A percentile compares a stretch with the other conserved stretches of the same genome.
phyloP scores from a whole-genome alignment of 2,888 invertebrate genomes.

The Muschampia plurimacula region DNA sequence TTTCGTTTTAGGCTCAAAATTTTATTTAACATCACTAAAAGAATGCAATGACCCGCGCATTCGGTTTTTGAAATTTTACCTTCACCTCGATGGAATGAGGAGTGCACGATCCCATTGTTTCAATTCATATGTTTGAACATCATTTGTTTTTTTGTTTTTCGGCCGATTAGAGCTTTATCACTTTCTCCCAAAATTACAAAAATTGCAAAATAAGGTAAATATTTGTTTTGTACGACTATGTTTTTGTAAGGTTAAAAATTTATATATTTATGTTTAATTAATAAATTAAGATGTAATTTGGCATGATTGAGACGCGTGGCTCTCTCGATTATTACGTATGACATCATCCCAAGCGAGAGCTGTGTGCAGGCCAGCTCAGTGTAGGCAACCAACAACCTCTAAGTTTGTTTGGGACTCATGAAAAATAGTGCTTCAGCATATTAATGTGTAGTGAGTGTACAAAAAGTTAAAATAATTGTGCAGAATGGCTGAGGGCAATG shows the following conservation, averaged over 20 bases:
- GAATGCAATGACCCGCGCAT: constrained; percentile 77
- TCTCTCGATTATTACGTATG: constrained; percentile 74
- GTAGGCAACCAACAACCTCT: constrained; percentile 42
- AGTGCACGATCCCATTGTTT: constrained; percentile 84
- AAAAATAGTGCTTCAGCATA: constrained; percentile 36
- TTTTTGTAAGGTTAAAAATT: constrained; percentile 35
- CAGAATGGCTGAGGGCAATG: constrained; percentile 95
- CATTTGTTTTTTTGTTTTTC: constrained; percentile 86
- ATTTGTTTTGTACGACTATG: constrained; percentile 55
- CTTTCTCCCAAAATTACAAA: constrained; percentile 86
- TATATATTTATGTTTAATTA: constrained; percentile 44
- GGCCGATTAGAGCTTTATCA: constrained; percentile 83
- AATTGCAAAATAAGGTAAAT: constrained; percentile 85
- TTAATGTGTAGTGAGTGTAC: constrained; percentile 74
- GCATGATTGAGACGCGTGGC: constrained; percentile 72
- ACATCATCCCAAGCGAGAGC: constrained; percentile 74
- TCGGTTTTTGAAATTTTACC: constrained; percentile 82
- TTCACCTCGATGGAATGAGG: constrained; percentile 84
- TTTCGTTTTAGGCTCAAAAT: constrained; percentile 68
- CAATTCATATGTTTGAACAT: constrained; percentile 85
- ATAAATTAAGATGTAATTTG: constrained; percentile 52
- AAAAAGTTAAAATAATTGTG: constrained; percentile 76
- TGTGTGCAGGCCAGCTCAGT: constrained; percentile 58
- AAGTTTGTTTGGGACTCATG: constrained; percentile 23
- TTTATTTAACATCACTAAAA: constrained; percentile 77